Evolutionary conservation across 2,797 vertebrate species (phyloP), one percentile per base, ranked within the genome.

Genomic region (Gymnopithys bicolor): DNA sequence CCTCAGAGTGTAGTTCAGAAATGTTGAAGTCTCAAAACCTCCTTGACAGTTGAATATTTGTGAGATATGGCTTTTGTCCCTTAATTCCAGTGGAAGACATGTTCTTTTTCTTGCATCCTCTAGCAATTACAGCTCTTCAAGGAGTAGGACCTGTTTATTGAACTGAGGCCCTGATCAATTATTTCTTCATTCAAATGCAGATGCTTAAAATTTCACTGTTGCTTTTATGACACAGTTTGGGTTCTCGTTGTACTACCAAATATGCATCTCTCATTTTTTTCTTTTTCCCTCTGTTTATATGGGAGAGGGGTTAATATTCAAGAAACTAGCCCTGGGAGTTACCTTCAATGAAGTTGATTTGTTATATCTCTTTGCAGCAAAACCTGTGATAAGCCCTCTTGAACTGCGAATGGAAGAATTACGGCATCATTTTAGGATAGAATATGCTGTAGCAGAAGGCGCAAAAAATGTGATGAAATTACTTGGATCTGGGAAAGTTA

Each of bases 401-500:
- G 99, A 99, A 96, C 98, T 99, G 85, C 98, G 99, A 89, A 99
- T 99, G 97, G 99, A 99, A 98, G 99, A 99, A 98, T 96, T 99
- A 94, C 98, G 99, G 95, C 99, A 99, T 97, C 99, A 99, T 91
- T 99, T 99, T 97, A 99, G 98, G 97, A 99, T 99, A 97, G 99
- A 99, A 93, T 99, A 99, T 56, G 99, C 99, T 67, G 99, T 99
- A 87, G 99, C 99, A 21, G 99, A 99, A 97, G 99, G 99, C 95
- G 99, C 99, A 97, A 99, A 99, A 97, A 99, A 99, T 89, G 99
- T 99, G 96, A 99, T 99, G 98, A 99, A 99, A 95, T 98, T 99
- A 84, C 98, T 99, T 96, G 99, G 99, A 92, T 98, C 99, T 53
- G 99, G 98, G 95, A 99, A 99, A 97, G 98, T 99, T 96, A 99